Evolutionary conservation across 2,113 vertebrate species (phyloP), one percentile per base, ranked within the genome.

Genomic region (Campylomormyrus numenius): DNA sequence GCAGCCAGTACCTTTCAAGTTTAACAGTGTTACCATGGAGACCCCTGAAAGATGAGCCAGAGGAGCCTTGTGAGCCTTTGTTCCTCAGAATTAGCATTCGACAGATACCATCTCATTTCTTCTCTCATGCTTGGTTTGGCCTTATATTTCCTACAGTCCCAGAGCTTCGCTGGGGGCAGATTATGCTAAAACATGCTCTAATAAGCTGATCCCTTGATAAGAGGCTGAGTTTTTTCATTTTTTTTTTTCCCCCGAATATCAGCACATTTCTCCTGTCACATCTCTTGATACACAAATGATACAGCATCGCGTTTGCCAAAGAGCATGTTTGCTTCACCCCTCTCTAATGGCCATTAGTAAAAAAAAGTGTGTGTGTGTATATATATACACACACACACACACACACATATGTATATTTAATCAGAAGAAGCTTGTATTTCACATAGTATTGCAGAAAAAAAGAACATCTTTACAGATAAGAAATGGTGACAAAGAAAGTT

Each of bases 171-270:
- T 80, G 83, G 50, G 86, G 85, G 89, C 90, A 89, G 92, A 92
- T 93, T 92, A 93, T 89, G 90, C 92, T 92, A 90, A 88, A 93
- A 52, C 46, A 89, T 90, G 90, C 85, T 87, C 89, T 31, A 90
- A 94, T 93, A 94, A 93, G 90, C 89, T 93, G 92, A 95, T 94
- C 93, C 91, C 46, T 39, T 85, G 70, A 93, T 94, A 95, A 95
- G 94, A 94, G 89, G 93, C 93, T 95, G 92, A 93, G 49, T 66
- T 94, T 94, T 89, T 15, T 35, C 1, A 0, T 48, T 48, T 35
- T 74, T 46, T 83, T 45, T 83, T 46, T 93, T 13, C 2, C 10
- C 10, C 92, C 92, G 92, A 91, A 94, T 35, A 58, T 86, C 49
- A 88, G 89, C 80, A 39, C 21, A 27, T 90, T 31, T 45, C 88